phyloP scores from a whole-genome alignment of 2,113 vertebrate genomes.

The Butorides virescens region DNA sequence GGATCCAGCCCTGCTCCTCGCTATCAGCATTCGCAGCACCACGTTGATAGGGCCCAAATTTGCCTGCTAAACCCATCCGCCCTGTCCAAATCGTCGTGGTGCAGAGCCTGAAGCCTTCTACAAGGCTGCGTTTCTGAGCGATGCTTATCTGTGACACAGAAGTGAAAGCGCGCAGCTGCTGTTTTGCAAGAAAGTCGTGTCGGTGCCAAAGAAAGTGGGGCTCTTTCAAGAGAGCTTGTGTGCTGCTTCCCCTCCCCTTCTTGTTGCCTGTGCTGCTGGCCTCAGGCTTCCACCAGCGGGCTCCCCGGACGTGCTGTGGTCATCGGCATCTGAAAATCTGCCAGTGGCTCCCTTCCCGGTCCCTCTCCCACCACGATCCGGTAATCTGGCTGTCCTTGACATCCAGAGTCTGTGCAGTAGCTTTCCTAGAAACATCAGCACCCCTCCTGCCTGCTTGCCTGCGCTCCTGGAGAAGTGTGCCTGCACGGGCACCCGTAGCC shows the following conservation, averaged over 20 bases:
- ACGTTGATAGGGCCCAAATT: accelerated
- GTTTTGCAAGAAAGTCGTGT: not conserved
- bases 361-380: accelerated
- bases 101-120: not conserved
- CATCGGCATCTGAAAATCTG: not conserved
- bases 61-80: not conserved
- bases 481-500: not conserved
- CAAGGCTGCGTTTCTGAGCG: not conserved
- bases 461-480: not conserved
- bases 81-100: not conserved
- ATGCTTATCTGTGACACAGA: constrained; percentile 21
- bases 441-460: not conserved
- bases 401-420: not conserved
- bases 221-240: not conserved
- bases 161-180: constrained; percentile 35
- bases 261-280: not conserved
- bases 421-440: not conserved
- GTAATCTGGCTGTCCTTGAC: not conserved
- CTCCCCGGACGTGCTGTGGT: not conserved
- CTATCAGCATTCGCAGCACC: not conserved
- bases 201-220: not conserved
- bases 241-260: not conserved
- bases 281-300: not conserved
- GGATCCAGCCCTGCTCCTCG: accelerated
- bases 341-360: not conserved